Evolutionary conservation across 64 coral and sea anemone genomes (phyloP), one percentile per base, ranked within the genome.

Genomic region (Stichodactyla mertensii): DNA sequence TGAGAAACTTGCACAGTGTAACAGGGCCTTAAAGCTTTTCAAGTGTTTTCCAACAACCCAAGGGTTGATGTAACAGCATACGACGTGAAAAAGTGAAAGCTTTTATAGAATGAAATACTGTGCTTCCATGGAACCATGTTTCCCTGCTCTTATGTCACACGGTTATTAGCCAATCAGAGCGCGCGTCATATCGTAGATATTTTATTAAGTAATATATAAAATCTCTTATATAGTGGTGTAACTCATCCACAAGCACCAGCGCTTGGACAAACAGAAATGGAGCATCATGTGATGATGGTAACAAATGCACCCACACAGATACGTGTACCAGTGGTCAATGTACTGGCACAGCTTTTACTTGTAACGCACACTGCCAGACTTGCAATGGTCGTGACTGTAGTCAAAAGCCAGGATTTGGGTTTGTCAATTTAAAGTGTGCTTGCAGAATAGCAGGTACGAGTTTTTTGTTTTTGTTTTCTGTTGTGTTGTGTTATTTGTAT

Each of bases 341-440:
- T 55, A 88, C 66, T 16, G 92, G 86, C 12, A 87, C 83, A 24
- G 57, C 86, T 4, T 91, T 98, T 23, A 93, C 14, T 18, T 98
- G 95, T 52, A 98, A 98, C 57, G 66, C 88, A 5, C 77, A 86
- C 10, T 98, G 95, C 66, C 95, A 98, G 77, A 83, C 61, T 24
- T 98, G 95, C 79, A 91, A 98, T 82, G 95, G 95, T 24, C 88
- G 87, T 61, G 80, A 56, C 51, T 98, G 95, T 66, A 91, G 89
- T 53, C 82, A 90, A n/a, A 93, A 93, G 23, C 86, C 92, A 66
- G 95, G 95, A 7, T 98, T 91, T 84, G 95, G 95, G 36, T 98
- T 84, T 51, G 87, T 78, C 19, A 90, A 88, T 55, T 82, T 85
- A 51, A 91, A 91, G 13, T 98, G 95, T 71, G 93, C 89, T 52